These are phyloP conservation scores for Ganaspis brasiliensis DNA, from an alignment of 2,888 invertebrate genomes.

Conservation along the genomic window DNA sequence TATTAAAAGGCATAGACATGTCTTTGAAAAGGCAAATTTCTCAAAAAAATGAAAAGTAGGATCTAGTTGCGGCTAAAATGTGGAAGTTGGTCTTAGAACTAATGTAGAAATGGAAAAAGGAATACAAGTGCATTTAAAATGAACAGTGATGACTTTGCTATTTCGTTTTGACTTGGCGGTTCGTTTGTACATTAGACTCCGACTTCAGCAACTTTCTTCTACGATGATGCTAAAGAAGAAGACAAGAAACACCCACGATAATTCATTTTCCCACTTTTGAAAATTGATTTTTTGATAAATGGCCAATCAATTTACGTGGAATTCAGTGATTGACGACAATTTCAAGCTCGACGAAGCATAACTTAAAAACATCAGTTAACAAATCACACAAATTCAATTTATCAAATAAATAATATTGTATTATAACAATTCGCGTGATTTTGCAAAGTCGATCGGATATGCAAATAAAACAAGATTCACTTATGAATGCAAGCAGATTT, in stretches of 20 bases:
- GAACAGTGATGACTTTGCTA: conserved; percentile 19
- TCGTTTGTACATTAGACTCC: conserved; percentile 9
- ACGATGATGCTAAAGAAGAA: conserved; percentile 16
- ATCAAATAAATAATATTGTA: too few relatives aligned
- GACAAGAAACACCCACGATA: conserved; percentile 14
- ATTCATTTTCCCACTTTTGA: neutral
- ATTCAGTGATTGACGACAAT: neutral
- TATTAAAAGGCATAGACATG: neutral
- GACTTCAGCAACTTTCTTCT: neutral
- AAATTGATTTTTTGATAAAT: conserved; percentile 14
- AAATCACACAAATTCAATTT: too few relatives aligned
- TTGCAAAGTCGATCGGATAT: too few relatives aligned
- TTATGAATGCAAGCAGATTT: too few relatives aligned
- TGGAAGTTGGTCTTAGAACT: neutral
- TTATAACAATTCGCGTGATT: too few relatives aligned
- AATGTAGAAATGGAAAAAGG: conserved; percentile 28
- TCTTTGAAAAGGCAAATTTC: conserved; percentile 7
- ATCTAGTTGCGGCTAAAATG: conserved; percentile 14
- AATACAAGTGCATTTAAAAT: conserved; percentile 40
- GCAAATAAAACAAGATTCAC: too few relatives aligned
- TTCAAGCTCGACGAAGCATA: neutral
- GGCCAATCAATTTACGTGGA: conserved; percentile 13
- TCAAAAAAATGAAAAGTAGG: conserved; percentile 7
- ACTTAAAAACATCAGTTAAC: neutral
- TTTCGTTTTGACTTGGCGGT: conserved; percentile 14